Evolutionary conservation across 2,888 invertebrate species (phyloP), one percentile per base, ranked within the genome.

Genomic region (Entomobrya multifasciata): DNA sequence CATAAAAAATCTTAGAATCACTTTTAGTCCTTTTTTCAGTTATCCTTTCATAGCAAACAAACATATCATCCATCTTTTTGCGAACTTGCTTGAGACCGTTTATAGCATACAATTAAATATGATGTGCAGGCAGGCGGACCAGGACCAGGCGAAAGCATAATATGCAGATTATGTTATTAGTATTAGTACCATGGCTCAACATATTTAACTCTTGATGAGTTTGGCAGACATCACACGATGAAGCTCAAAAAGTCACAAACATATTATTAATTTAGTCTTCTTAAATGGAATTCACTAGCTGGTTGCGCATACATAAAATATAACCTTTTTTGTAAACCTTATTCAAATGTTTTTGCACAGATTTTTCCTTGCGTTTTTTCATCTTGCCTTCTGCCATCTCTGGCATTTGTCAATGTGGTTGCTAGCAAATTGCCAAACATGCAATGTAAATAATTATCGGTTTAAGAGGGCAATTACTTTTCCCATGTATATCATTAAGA

Each of bases 401-500:
- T 74, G 62, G 62, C 62, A 62, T 44, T 62, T 47, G 70, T 72
- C 52, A 74, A 65, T 72, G 62, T 74, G 62, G 60, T 62, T 74
- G 49, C 52, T 52, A 49, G 74, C 74, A 74, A 74, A 74, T 74
- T 74, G 52, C 52, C 52, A 52, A 74, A 30, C 52, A 52, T 27
- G 49, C 52, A 52, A 74, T 52, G 74, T 36, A 52, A 74, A 52
- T 47, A 72, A 65, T 80, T 79, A 86, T 86, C 80, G 80, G 79
- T 86, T 74, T 80, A 86, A 86, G 74, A 78, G 80, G 30, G 86
- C 80, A 79, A 86, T 86, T 86, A 86, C 82, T 74, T 44, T 30
- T 74, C 62, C 52, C 70, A 67, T 83, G 83, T 77, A 65, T 55
- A 62, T 77, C 83, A 52, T 83, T 67, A 76, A 47, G 60, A 47